These are phyloP conservation scores for Drosophila trapezifrons DNA, from an alignment of 1,140 invertebrate genomes.

Conservation along the genomic window DNA sequence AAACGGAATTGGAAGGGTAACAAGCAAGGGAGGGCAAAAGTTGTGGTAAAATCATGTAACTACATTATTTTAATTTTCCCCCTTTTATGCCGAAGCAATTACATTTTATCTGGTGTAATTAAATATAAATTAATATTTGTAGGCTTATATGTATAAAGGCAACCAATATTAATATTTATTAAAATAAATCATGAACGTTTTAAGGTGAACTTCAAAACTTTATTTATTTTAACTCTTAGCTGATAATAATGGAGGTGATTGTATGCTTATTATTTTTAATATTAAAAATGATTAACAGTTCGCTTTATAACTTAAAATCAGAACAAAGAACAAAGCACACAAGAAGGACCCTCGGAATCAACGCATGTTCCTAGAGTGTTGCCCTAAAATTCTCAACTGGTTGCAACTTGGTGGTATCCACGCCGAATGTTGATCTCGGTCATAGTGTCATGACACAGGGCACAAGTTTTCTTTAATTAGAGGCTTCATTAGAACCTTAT, in stretches of 20 bases:
- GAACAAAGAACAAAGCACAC: no score
- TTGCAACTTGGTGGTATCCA: no score
- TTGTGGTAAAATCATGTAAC: background rate
- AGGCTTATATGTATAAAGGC: no score
- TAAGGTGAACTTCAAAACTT: background rate
- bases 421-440: no score
- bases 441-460: no score
- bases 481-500: no score
- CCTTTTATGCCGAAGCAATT: background rate
- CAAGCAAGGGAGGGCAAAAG: background rate
- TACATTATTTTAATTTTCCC: background rate
- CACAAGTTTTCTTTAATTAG: no score
- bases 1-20: background rate
- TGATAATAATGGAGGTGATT: background rate
- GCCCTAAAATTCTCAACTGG: no score
- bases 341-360: no score
- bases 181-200: background rate
- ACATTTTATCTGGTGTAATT: background rate
- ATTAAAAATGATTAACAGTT: no score
- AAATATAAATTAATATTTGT: background rate
- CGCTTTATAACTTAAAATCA: no score
- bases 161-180: background rate
- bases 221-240: background rate
- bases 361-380: no score
- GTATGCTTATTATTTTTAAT: background rate